Percentiles rank a stretch among this genome's conserved stretches.
phyloP scores from a whole-genome alignment of 2,113 vertebrate species.

The Catharus minimus region DNA sequence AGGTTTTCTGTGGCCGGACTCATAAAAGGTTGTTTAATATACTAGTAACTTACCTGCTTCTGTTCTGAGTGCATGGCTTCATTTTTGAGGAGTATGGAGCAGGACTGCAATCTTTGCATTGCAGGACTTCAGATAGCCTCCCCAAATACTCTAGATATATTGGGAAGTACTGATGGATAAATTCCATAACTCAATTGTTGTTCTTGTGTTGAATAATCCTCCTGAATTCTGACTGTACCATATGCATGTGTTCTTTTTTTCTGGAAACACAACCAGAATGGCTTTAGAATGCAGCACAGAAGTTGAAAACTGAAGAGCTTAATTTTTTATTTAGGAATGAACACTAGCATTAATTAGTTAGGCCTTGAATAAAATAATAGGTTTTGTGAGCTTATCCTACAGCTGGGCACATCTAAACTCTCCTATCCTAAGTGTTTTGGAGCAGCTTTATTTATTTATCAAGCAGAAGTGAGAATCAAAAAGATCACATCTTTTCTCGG shows the following conservation, averaged over 20 bases:
- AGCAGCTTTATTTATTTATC: constrained; percentile 3
- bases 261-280: background rate
- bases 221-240: background rate
- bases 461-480: background rate
- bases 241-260: background rate
- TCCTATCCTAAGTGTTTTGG: background rate
- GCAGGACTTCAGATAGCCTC: background rate
- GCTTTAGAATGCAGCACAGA: background rate
- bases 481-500: background rate
- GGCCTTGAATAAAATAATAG: background rate
- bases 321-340: constrained; percentile 19
- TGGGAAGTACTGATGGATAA: background rate
- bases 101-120: background rate
- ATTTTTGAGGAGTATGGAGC: background rate
- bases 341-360: constrained; percentile 15
- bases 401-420: background rate
- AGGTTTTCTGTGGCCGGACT: background rate
- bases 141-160: background rate
- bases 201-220: background rate
- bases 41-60: background rate
- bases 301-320: background rate
- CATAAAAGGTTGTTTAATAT: background rate
- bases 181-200: background rate
- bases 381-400: background rate
- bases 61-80: background rate